A percentile compares a stretch with the other conserved stretches of the same genome.
phyloP scores from a whole-genome alignment of 2,888 invertebrate species.

The Apodemia zela region DNA sequence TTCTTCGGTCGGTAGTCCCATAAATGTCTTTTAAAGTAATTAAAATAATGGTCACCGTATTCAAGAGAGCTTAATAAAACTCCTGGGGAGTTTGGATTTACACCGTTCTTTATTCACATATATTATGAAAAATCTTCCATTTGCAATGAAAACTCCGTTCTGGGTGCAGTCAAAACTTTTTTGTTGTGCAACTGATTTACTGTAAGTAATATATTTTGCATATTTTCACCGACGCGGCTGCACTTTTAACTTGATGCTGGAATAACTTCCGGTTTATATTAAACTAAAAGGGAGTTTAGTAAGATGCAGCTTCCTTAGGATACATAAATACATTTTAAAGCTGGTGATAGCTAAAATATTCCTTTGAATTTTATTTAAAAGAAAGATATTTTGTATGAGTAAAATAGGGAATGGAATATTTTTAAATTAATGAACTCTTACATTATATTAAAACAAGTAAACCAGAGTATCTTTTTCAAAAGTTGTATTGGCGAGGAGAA shows the following conservation, averaged over 20 bases:
- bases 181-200: conserved; percentile 45
- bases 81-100: conserved; percentile 32
- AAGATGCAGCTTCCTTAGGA: conserved; percentile 37
- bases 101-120: conserved; percentile 33
- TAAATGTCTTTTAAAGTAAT: too few species aligned
- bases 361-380: too few species aligned
- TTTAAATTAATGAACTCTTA: too few species aligned
- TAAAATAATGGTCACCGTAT: conserved; percentile 23
- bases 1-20: too few species aligned
- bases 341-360: too few species aligned
- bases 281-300: conserved; percentile 36
- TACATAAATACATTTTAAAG: neutral
- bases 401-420: too few species aligned
- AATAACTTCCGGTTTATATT: conserved; percentile 50
- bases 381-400: too few species aligned
- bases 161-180: conserved; percentile 38
- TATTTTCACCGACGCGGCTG: conserved; percentile 38
- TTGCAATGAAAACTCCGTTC: conserved; percentile 38
- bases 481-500: too few species aligned
- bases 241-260: conserved; percentile 47
- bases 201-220: conserved; percentile 44
- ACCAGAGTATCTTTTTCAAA: too few species aligned
- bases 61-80: conserved; percentile 28
- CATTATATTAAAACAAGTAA: too few species aligned
- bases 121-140: conserved; percentile 36